A percentile compares a stretch with the other conserved stretches of the same genome.
These are phyloP conservation scores for Clarias macrocephalus DNA, from an alignment of 2,113 vertebrate species.

Conservation along the genomic window DNA sequence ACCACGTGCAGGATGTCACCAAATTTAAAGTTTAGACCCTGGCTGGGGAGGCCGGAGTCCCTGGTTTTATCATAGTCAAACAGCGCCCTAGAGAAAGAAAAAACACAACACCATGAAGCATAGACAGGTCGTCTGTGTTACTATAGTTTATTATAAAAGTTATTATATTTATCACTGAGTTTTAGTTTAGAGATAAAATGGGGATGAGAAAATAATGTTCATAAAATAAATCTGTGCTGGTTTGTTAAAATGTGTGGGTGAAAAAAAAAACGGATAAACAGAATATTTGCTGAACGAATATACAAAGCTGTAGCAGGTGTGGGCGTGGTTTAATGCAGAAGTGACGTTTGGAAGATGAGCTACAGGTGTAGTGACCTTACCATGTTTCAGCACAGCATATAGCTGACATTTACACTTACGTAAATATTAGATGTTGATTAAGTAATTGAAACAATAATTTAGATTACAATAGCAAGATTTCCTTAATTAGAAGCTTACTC, in stretches of 20 bases:
- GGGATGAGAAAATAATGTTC: too few relatives aligned
- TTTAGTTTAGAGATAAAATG: background rate
- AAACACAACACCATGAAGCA: background rate
- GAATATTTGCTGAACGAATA: background rate
- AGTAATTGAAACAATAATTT: too few relatives aligned
- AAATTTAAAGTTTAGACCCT: conserved; percentile 93
- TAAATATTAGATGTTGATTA: background rate
- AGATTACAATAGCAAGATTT: too few relatives aligned
- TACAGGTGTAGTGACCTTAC: background rate
- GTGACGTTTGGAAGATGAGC: background rate
- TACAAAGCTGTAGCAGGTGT: background rate
- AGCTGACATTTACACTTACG: background rate
- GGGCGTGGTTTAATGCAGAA: background rate
- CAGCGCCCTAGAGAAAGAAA: conserved; percentile 80
- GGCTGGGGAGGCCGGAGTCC: conserved; percentile 95
- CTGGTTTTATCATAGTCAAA: conserved; percentile 97
- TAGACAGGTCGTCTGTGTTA: background rate
- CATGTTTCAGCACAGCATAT: background rate
- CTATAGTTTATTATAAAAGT: too few relatives aligned
- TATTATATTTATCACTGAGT: background rate
- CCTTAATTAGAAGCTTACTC: too few relatives aligned
- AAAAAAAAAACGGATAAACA: background rate
- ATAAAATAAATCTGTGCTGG: too few relatives aligned
- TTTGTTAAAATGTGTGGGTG: too few relatives aligned
- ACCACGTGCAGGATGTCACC: conserved; percentile 98